These are phyloP conservation scores for Pitta sordida DNA, from an alignment of 2,113 vertebrate genomes.

Conservation along the genomic window DNA sequence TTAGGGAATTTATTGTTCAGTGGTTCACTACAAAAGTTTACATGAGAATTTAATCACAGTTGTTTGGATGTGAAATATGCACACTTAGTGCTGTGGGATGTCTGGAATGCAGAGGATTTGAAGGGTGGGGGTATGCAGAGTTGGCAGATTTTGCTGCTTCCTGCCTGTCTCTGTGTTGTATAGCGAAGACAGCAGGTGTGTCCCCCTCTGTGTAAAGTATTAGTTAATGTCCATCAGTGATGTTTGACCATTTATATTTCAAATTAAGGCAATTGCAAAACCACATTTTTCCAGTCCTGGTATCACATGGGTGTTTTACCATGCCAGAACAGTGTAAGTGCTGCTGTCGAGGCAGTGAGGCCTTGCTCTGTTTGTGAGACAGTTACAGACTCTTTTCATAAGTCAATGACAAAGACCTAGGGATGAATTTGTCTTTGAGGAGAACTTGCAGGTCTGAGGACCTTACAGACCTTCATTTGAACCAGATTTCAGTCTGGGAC, in stretches of 20 bases:
- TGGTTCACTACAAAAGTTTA: not conserved
- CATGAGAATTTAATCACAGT: not conserved
- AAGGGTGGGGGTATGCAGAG: not conserved
- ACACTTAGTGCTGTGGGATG: accelerated
- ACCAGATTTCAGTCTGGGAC: not conserved
- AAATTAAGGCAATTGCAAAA: not conserved
- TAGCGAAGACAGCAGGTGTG: not conserved
- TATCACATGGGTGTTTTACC: not conserved
- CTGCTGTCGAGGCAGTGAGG: not conserved
- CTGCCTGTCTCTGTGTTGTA: not conserved
- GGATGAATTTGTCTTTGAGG: not conserved
- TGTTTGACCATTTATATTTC: not conserved
- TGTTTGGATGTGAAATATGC: not conserved
- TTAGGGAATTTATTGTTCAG: not conserved
- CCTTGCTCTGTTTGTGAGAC: not conserved
- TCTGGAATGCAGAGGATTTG: not conserved
- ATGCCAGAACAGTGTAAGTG: not conserved
- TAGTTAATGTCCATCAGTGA: not conserved
- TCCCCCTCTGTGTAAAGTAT: not conserved
- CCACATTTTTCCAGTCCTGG: not conserved
- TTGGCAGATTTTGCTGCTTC: not conserved
- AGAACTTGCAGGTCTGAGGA: not conserved
- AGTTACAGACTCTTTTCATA: not conserved
- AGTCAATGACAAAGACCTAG: not conserved
- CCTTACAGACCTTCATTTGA: not conserved